Evolutionary conservation across 2,888 invertebrate genomes (phyloP).

Genomic region (Agrotis segetum): DNA sequence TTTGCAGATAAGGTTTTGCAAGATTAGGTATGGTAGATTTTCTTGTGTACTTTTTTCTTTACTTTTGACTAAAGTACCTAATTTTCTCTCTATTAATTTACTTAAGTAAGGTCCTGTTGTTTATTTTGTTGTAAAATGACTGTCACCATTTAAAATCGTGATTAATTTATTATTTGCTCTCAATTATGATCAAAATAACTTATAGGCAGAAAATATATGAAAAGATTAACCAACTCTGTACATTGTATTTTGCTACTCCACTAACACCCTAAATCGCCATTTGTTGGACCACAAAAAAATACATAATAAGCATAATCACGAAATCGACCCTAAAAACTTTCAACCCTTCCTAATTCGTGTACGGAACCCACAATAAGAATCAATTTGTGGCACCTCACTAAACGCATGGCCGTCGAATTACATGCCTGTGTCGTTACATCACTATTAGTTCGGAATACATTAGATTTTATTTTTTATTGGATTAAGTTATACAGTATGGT

Average conservation of each 20-base stretch:
- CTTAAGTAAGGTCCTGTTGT: neutral
- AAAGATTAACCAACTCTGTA: neutral
- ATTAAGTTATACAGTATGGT: slow-evolving; percentile 25
- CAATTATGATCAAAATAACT: too few species aligned
- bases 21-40: slow-evolving; percentile 3
- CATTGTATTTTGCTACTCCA: slow-evolving; percentile 18
- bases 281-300: slow-evolving; percentile 38
- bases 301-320: slow-evolving; percentile 56
- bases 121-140: neutral
- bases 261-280: slow-evolving; percentile 34
- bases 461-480: slow-evolving; percentile 58
- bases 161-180: too few species aligned
- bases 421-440: slow-evolving; percentile 73
- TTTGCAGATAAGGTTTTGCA: slow-evolving; percentile 15
- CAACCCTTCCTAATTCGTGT: slow-evolving; percentile 70
- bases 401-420: slow-evolving; percentile 80
- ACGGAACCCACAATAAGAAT: slow-evolving; percentile 83
- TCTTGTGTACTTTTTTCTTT: too few species aligned
- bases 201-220: neutral
- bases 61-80: too few species aligned
- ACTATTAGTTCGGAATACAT: slow-evolving; percentile 61
- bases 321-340: slow-evolving; percentile 65
- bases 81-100: too few species aligned
- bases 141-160: too few species aligned
- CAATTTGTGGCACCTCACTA: slow-evolving; percentile 83